phyloP scores from a whole-genome alignment of 2,888 invertebrate species.

The Dorcus hopei region DNA sequence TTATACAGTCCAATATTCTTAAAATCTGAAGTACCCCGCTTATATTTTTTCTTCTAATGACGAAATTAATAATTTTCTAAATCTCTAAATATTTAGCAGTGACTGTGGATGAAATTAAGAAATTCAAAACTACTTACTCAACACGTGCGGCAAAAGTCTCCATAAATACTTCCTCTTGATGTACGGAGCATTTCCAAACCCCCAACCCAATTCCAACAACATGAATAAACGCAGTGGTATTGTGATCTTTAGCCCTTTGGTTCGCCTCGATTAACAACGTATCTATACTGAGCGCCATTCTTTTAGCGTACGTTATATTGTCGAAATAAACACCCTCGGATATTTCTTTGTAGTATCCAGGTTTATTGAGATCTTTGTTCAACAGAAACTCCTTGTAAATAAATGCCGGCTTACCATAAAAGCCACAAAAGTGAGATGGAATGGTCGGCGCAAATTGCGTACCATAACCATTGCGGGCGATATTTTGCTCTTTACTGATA shows the following conservation, averaged over 20 bases:
- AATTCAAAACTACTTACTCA: constrained; percentile 10
- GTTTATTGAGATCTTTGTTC: constrained; percentile 3
- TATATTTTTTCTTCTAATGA: too few species aligned
- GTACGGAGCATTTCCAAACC: constrained; percentile 32
- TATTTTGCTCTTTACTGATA: constrained; percentile 9
- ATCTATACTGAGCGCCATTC: constrained; percentile 44
- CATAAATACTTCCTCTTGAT: constrained; percentile 33
- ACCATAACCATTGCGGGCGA: constrained; percentile 11
- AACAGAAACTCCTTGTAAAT: constrained; percentile 10
- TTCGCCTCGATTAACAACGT: constrained; percentile 48
- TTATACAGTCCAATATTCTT: too few species aligned
- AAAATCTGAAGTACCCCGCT: too few species aligned
- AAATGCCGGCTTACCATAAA: constrained; percentile 9
- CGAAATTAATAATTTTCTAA: too few species aligned
- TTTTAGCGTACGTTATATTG: constrained; percentile 45
- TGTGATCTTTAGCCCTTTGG: constrained; percentile 43
- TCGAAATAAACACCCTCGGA: constrained; percentile 39
- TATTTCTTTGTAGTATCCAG: constrained; percentile 16
- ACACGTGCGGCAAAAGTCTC: constrained; percentile 31
- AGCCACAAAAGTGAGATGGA: constrained; percentile 2
- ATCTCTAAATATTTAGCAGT: too few species aligned
- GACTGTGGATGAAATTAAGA: not conserved
- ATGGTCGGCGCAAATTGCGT: constrained; percentile 2
- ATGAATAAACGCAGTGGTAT: constrained; percentile 47
- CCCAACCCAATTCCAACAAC: constrained; percentile 41